These are phyloP conservation scores for Scolopax bukidnonensis DNA, from an alignment of 2,797 vertebrate genomes.

Conservation along the genomic window DNA sequence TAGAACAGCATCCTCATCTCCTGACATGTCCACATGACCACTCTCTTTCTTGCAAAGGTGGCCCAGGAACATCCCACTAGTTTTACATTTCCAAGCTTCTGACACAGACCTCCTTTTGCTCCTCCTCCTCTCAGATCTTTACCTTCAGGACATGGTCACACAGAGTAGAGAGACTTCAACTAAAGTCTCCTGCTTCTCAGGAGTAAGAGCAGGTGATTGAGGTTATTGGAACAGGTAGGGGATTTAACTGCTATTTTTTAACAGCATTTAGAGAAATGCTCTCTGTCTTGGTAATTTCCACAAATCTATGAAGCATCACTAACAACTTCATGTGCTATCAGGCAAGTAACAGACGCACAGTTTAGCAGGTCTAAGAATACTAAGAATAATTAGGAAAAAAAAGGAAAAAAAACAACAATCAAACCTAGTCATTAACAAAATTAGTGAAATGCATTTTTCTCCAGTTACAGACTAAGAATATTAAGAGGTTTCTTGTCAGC, in stretches of 20 bases:
- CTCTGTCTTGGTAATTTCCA: background rate
- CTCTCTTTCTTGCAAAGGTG: background rate
- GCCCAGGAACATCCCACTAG: background rate
- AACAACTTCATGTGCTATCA: background rate
- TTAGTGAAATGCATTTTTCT: background rate
- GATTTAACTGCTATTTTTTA: background rate
- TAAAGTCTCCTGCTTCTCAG: background rate
- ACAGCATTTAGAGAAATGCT: background rate
- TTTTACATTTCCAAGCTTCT: background rate
- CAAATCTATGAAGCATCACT: background rate
- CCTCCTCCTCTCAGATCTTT: background rate
- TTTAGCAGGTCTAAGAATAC: background rate
- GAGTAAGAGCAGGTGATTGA: background rate
- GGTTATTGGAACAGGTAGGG: background rate
- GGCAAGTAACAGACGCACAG: background rate
- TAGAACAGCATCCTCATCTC: background rate
- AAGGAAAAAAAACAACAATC: background rate
- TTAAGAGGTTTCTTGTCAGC: background rate
- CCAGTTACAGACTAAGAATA: background rate
- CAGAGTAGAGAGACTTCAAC: background rate
- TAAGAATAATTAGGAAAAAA: background rate
- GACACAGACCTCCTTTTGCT: background rate
- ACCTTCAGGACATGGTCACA: background rate
- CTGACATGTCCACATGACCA: background rate
- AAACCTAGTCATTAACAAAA: background rate